Conservation (phyloP, 1,140 invertebrate genomes). For the Rhyacophila brunnea region DNA sequence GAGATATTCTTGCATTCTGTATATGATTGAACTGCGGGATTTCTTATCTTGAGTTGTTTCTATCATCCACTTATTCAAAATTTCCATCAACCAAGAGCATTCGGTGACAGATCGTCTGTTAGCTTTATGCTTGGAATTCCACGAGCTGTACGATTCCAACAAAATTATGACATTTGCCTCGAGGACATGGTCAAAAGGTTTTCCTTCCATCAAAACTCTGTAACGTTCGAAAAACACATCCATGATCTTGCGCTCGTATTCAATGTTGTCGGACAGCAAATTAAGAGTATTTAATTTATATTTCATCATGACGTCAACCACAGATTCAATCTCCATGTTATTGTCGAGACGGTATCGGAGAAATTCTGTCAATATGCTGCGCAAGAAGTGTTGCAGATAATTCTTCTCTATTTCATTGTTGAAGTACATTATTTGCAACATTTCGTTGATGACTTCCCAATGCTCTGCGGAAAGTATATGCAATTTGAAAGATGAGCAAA, state of each 20-base stretch:
- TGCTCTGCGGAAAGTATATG: conserved; percentile 20
- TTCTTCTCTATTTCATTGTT: conserved; percentile 22
- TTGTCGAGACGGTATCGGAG: conserved; percentile 15
- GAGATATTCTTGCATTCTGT: conserved; percentile 2
- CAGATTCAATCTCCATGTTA: conserved; percentile 10
- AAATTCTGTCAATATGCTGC: conserved; percentile 3
- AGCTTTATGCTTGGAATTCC: conserved; percentile 11
- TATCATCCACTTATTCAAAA: conserved; percentile 7
- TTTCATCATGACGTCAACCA: conserved; percentile 19
- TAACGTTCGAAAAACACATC: conserved; percentile 19
- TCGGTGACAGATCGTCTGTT: conserved; percentile 1
- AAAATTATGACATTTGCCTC: conserved; percentile 1
- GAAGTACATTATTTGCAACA: conserved; percentile 24
- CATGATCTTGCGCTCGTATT: conserved; percentile 13
- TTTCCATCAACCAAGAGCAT: conserved; percentile 20
- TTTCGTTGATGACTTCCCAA: conserved; percentile 26
- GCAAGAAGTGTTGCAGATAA: conserved; percentile 15
- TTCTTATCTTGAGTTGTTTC: neutral
- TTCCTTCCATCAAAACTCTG: conserved; percentile 12
- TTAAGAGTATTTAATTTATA: conserved; percentile 17
- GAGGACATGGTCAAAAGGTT: neutral
- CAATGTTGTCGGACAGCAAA: conserved; percentile 5
- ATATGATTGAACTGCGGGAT: neutral
- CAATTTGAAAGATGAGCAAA: conserved; percentile 11
- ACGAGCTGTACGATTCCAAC: conserved; percentile 4